phyloP scores from a whole-genome alignment of 2,797 vertebrate species.

The Thamnophis elegans region DNA sequence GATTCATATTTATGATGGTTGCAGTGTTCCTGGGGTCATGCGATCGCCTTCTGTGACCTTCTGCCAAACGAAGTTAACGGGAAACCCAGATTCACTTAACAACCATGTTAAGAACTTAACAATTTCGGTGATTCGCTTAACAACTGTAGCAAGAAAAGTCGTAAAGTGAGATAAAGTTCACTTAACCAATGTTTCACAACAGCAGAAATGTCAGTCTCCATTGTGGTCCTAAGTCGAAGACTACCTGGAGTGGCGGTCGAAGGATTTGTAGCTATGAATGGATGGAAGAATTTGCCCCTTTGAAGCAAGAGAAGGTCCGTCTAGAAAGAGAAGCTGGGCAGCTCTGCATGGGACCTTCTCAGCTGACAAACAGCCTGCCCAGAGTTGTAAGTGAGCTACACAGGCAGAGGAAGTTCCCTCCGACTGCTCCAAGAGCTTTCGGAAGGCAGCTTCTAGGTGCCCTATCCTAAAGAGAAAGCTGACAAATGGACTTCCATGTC shows the following conservation, averaged over 20 bases:
- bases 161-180: neutral
- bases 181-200: neutral
- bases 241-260: neutral
- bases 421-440: slow-evolving; percentile 61
- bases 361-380: slow-evolving; percentile 50
- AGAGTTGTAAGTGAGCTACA: slow-evolving; percentile 52
- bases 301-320: neutral
- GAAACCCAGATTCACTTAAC: neutral
- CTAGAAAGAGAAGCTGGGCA: neutral
- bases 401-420: slow-evolving; percentile 56
- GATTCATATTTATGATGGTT: neutral
- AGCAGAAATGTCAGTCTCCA: neutral
- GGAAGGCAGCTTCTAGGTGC: slow-evolving; percentile 68
- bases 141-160: neutral
- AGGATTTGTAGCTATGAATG: neutral
- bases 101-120: neutral
- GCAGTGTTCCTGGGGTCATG: neutral
- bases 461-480: slow-evolving; percentile 69
- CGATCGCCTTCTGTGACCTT: neutral
- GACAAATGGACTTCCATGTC: slow-evolving; percentile 69
- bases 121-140: neutral
- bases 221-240: neutral
- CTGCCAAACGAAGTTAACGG: neutral
- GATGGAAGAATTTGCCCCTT: neutral
- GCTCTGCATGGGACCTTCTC: slow-evolving; percentile 35